Conservation (phyloP, 2,113 vertebrate species). For the Platysteira castanea region DNA sequence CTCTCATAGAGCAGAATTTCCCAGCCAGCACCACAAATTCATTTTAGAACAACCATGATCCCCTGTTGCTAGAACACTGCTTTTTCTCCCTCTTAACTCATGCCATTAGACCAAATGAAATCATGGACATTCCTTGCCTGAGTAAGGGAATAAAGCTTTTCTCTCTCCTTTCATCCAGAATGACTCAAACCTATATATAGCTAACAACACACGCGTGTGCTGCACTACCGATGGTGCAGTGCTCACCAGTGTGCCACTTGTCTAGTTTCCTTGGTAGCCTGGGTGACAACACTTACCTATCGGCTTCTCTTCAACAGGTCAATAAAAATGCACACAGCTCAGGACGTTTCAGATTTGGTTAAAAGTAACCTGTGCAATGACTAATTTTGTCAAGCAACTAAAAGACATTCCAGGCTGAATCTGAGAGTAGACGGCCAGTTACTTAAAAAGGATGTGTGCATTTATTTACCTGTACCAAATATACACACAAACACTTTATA, state of each 20-base stretch:
- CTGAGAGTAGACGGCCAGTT: conserved; percentile 17
- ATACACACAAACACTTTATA: conserved; percentile 43
- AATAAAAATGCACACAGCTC: conserved; percentile 47
- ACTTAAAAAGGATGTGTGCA: conserved; percentile 56
- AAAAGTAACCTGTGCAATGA: conserved; percentile 14
- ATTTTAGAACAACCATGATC: conserved; percentile 49
- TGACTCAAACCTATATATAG: not conserved
- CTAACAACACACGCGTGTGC: not conserved
- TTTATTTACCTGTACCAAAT: conserved; percentile 60
- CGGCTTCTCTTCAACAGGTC: conserved; percentile 42
- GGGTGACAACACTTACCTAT: conserved; percentile 3
- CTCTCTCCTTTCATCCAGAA: not conserved
- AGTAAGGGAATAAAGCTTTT: not conserved
- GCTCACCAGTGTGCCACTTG: not conserved
- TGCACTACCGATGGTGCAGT: not conserved
- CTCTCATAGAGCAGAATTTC: not conserved
- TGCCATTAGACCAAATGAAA: not conserved
- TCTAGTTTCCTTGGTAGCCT: conserved; percentile 6
- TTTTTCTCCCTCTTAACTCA: conserved; percentile 10
- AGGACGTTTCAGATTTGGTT: not conserved
- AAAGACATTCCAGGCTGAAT: conserved; percentile 31
- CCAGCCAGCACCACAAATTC: conserved; percentile 6
- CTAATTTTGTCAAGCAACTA: not conserved
- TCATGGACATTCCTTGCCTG: not conserved
- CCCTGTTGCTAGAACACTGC: not conserved